Evolutionary conservation across 2,113 vertebrate genomes (phyloP).

Genomic region (Phyllopteryx taeniolatus): DNA sequence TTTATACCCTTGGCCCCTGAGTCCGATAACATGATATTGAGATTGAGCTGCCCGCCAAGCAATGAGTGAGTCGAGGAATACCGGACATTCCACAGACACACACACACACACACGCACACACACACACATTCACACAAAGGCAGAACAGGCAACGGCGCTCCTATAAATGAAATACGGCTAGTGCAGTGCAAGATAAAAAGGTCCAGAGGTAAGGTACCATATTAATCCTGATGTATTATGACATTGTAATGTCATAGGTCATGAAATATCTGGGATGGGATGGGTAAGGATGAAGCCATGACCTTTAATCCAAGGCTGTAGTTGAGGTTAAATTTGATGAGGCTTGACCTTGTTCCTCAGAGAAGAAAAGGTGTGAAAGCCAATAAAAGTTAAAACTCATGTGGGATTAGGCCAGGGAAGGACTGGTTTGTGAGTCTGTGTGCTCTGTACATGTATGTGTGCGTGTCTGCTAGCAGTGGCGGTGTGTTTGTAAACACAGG

Average conservation of each 20-base stretch:
- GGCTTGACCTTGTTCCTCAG: conserved; percentile 42
- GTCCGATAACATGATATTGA: conserved; percentile 70
- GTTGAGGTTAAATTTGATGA: conserved; percentile 59
- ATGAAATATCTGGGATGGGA: conserved; percentile 34
- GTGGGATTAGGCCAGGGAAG: conserved; percentile 13
- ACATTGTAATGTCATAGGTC: conserved; percentile 59
- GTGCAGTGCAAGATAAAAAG: conserved; percentile 50
- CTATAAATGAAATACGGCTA: conserved; percentile 52
- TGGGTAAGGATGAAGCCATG: conserved; percentile 39
- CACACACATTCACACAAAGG: neutral
- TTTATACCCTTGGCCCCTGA: conserved; percentile 71
- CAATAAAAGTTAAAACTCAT: conserved; percentile 53
- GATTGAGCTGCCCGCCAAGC: conserved; percentile 64
- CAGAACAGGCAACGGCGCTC: conserved; percentile 32
- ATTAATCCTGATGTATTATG: conserved; percentile 64
- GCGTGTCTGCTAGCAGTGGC: conserved; percentile 23
- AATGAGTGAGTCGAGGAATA: conserved; percentile 53
- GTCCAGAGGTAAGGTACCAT: conserved; percentile 34
- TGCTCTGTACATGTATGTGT: conserved; percentile 7
- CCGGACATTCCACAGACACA: conserved; percentile 40
- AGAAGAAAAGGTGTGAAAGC: conserved; percentile 39
- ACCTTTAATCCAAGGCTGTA: conserved; percentile 54
- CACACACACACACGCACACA: neutral
- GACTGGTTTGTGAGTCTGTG: conserved; percentile 5
- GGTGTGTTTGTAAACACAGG: conserved; percentile 64